phyloP scores from a whole-genome alignment of 2,797 vertebrate species.

The Coilia nasus region DNA sequence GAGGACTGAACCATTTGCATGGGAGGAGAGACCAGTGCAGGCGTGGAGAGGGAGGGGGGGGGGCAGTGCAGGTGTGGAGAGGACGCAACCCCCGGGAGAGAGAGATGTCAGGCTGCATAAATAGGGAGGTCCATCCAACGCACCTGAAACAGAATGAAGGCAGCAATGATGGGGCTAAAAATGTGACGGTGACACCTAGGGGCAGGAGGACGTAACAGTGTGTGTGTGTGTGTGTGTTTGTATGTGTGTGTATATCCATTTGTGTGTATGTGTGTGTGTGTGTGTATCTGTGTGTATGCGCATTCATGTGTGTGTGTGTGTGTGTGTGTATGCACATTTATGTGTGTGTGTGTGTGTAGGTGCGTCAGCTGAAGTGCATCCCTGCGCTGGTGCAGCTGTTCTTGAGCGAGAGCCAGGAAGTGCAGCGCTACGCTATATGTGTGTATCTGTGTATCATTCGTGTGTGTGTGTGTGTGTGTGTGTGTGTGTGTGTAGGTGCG shows the following conservation, averaged over 20 bases:
- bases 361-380: conserved; percentile 84
- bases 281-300: background rate
- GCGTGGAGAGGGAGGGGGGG: no score
- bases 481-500: conserved; percentile 76
- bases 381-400: conserved; percentile 89
- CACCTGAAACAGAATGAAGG: no score
- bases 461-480: background rate
- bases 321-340: background rate
- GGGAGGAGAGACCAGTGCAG: no score
- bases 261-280: conserved; percentile 49
- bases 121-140: no score
- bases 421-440: conserved; percentile 85
- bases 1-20: no score
- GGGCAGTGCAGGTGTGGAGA: no score
- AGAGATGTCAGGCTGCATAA: no score
- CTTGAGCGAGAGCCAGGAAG: conserved; percentile 87
- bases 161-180: no score
- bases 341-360: conserved; percentile 66
- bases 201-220: conserved; percentile 86
- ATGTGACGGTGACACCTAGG: no score
- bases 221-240: conserved; percentile 46
- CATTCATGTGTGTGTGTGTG: no score
- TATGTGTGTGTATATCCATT: background rate
- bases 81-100: no score
- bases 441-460: background rate